A percentile compares a stretch with the other conserved stretches of the same genome.
Evolutionary conservation across 2,797 vertebrate species (phyloP).

Genomic region (Scleropages formosus): DNA sequence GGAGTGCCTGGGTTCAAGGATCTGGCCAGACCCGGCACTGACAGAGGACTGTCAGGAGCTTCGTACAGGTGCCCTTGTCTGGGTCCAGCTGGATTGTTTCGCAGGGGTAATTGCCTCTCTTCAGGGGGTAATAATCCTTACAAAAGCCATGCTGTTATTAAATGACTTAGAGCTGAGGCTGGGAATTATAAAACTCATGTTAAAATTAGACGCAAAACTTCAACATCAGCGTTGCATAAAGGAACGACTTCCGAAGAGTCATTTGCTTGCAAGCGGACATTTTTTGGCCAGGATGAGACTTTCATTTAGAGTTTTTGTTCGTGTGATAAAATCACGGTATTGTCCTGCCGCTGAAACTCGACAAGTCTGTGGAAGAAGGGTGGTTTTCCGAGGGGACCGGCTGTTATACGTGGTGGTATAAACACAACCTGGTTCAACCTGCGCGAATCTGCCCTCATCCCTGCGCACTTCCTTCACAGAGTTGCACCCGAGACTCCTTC

Average conservation of each 20-base stretch:
- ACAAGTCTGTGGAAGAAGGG: no score
- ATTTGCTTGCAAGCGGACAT: background rate
- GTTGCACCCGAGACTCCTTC: background rate
- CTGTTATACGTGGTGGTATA: background rate
- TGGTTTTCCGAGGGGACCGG: no score
- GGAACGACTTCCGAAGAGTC: background rate
- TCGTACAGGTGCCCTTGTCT: conserved; percentile 14
- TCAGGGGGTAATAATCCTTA: background rate
- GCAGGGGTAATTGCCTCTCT: conserved; percentile 6
- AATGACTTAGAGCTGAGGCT: background rate
- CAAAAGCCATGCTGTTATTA: background rate
- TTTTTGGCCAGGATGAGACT: background rate
- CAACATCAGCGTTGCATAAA: background rate
- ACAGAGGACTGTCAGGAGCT: background rate
- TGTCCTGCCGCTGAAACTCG: no score
- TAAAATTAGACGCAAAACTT: background rate
- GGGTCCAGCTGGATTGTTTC: conserved; percentile 8
- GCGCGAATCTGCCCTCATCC: background rate
- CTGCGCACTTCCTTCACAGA: background rate
- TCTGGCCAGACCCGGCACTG: background rate
- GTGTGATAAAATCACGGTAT: no score
- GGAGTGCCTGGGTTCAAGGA: background rate
- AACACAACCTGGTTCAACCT: background rate
- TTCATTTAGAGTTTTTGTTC: background rate
- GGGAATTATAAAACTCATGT: background rate